Evolutionary conservation across 2,113 vertebrate species (phyloP).

Genomic region (Ammodytes marinus): DNA sequence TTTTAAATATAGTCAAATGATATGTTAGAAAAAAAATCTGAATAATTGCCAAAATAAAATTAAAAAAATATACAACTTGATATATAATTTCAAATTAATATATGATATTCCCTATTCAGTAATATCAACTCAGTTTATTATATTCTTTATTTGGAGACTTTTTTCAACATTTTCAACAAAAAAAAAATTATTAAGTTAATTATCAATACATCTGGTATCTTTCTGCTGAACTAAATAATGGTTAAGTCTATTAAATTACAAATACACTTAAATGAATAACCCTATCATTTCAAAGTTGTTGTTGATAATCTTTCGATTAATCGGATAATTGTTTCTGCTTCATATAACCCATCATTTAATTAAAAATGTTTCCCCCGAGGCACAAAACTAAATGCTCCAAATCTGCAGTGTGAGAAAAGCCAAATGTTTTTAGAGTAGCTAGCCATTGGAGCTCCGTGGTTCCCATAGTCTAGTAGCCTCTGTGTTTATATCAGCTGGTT

Average conservation of each 20-base stretch:
- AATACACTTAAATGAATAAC: not conserved
- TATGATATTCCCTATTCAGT: not conserved
- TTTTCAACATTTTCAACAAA: not conserved
- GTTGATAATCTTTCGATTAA: not conserved
- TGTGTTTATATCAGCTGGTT: slow-evolving; percentile 80
- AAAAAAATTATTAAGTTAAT: not conserved
- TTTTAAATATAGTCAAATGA: not conserved
- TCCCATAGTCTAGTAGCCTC: slow-evolving; percentile 52
- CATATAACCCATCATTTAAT: no score
- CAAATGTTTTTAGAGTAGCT: slow-evolving; percentile 28
- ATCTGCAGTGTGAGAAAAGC: slow-evolving; percentile 47
- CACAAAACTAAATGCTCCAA: not conserved
- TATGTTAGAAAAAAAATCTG: not conserved
- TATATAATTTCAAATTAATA: not conserved
- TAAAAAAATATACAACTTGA: not conserved
- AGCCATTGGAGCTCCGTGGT: slow-evolving; percentile 8
- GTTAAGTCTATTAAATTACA: not conserved
- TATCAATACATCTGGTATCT: not conserved
- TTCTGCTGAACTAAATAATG: not conserved
- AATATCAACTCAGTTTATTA: not conserved
- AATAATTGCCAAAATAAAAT: not conserved
- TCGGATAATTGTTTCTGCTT: not conserved
- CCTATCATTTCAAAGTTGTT: not conserved
- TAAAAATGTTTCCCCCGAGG: not conserved
- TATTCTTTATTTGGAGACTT: not conserved